These are phyloP conservation scores for Subanguina moxae DNA, from an alignment of 1,140 invertebrate species.

Conservation along the genomic window DNA sequence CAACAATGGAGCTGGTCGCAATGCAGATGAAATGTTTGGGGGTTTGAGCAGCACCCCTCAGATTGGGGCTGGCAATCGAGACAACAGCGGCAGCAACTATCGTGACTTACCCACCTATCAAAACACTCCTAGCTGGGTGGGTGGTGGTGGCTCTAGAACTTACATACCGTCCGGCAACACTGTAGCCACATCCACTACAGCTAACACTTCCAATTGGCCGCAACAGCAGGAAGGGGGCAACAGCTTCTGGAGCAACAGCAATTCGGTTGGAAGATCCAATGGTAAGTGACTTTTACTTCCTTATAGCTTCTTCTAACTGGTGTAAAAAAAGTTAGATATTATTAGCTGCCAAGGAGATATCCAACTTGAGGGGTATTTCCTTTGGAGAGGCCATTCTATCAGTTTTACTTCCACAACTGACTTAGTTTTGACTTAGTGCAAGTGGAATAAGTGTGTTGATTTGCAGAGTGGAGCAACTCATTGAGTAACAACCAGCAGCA, in stretches of 20 bases:
- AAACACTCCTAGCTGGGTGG: neutral
- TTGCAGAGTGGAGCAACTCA: neutral
- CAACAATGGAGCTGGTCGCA: slow-evolving; percentile 13
- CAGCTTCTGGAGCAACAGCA: no score
- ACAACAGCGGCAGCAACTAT: slow-evolving; percentile 1
- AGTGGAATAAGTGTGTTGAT: no score
- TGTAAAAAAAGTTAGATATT: no score
- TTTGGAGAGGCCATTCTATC: no score
- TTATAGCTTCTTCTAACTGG: no score
- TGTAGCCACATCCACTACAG: neutral
- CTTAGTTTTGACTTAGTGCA: no score
- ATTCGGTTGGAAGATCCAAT: no score
- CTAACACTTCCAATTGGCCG: neutral
- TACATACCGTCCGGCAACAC: neutral
- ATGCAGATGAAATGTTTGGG: slow-evolving; percentile 17
- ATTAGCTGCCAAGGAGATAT: no score
- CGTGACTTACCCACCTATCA: slow-evolving; percentile 6
- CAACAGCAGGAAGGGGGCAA: no score
- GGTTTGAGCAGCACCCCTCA: neutral
- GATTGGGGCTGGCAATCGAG: neutral
- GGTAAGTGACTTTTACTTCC: no score
- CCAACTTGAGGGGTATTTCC: no score
- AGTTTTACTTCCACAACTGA: no score
- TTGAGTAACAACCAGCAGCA: neutral
- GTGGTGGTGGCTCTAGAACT: neutral